Percentiles rank a stretch among this genome's conserved stretches.
Conservation (phyloP, 2,797 vertebrate genomes). For the Dromococcyx pavoninus region DNA sequence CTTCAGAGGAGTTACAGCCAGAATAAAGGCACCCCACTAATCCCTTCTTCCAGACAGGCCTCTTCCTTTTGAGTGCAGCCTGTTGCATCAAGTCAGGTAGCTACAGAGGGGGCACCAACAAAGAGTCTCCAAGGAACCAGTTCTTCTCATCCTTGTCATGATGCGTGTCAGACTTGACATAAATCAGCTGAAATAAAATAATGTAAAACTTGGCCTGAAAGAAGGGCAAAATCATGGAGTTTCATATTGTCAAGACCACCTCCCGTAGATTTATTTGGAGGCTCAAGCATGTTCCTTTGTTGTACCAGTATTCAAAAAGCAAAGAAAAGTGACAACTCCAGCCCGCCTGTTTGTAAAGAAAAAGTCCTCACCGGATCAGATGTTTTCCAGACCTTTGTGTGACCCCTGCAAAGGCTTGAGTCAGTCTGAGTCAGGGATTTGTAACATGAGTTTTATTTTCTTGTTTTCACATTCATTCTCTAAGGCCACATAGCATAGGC, state of each 20-base stretch:
- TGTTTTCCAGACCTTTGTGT: background rate
- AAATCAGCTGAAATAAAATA: background rate
- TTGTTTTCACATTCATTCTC: background rate
- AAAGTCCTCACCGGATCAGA: background rate
- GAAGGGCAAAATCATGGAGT: background rate
- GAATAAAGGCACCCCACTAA: background rate
- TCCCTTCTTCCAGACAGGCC: background rate
- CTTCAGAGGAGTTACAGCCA: constrained; percentile 12
- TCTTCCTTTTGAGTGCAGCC: background rate
- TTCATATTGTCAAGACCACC: background rate
- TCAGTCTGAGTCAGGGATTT: background rate
- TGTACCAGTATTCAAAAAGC: background rate
- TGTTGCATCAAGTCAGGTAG: background rate
- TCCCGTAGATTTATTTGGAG: background rate
- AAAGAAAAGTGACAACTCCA: background rate
- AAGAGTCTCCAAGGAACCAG: background rate
- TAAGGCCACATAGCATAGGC: rapidly evolving
- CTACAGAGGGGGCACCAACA: background rate
- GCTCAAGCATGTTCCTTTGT: rapidly evolving
- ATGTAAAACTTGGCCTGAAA: background rate
- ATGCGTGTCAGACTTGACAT: background rate
- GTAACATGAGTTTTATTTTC: background rate
- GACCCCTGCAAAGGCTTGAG: background rate
- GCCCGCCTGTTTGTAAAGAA: background rate
- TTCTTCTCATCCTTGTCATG: background rate